Evolutionary conservation across 1,140 invertebrate species (phyloP).

Genomic region (Bombus turneri): DNA sequence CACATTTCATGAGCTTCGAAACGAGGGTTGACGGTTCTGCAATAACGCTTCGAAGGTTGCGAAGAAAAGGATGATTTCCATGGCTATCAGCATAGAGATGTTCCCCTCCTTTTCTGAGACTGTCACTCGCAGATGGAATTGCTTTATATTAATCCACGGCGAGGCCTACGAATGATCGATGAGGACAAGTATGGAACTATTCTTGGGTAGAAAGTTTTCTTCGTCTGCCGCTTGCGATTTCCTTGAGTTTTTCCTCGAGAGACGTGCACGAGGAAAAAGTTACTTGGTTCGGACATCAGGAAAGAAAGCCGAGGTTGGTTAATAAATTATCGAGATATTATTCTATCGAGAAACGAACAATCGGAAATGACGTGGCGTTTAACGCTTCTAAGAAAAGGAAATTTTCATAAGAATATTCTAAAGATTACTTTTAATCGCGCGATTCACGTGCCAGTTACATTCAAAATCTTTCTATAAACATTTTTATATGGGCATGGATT

Average conservation of each 20-base stretch:
- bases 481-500: too few relatives aligned
- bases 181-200: slow-evolving; percentile 55
- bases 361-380: neutral
- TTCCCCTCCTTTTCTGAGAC: slow-evolving; percentile 41
- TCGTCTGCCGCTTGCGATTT: neutral
- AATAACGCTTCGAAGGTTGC: slow-evolving; percentile 54
- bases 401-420: too few relatives aligned
- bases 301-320: neutral
- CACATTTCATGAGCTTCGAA: slow-evolving; percentile 46
- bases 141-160: slow-evolving; percentile 56
- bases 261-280: neutral
- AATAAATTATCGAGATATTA: neutral
- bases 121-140: slow-evolving; percentile 59
- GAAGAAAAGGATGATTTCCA: slow-evolving; percentile 54
- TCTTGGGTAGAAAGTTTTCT: slow-evolving; percentile 2
- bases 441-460: too few relatives aligned
- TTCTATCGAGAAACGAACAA: neutral
- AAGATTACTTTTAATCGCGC: too few relatives aligned
- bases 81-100: slow-evolving; percentile 40
- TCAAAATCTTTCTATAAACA: too few relatives aligned
- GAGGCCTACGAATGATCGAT: slow-evolving; percentile 47
- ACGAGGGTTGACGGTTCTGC: slow-evolving; percentile 52
- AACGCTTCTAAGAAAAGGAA: too few relatives aligned
- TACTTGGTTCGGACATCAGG: neutral
- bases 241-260: neutral